Evolutionary conservation across 2,113 vertebrate genomes (phyloP).

Genomic region (Psettodes erumei): DNA sequence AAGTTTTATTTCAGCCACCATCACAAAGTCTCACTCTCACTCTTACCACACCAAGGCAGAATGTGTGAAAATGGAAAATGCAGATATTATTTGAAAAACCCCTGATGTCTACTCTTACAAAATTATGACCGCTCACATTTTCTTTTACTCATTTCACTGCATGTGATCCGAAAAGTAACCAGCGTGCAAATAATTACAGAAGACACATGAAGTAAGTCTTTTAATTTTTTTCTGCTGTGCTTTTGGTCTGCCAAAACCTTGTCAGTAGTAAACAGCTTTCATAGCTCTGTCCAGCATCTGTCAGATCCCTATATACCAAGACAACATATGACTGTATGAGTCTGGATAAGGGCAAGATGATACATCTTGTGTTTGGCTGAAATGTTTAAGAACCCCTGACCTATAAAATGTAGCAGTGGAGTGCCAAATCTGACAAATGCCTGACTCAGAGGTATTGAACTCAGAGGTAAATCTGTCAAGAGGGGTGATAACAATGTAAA

Average conservation of each 20-base stretch:
- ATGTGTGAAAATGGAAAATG: constrained; percentile 1
- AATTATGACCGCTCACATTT: constrained; percentile 4
- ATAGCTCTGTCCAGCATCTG: background rate
- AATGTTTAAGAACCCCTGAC: constrained; percentile 22
- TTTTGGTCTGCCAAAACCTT: background rate
- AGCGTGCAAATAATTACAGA: background rate
- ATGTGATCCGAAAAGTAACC: background rate
- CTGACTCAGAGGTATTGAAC: constrained; percentile 16
- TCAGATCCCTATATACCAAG: background rate
- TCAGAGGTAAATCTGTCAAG: constrained; percentile 25
- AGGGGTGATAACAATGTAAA: constrained; percentile 22
- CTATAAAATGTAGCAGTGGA: constrained; percentile 3
- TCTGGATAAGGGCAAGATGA: constrained; percentile 13
- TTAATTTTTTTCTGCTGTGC: background rate
- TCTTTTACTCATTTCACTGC: background rate
- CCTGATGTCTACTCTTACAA: background rate
- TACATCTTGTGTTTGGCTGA: constrained; percentile 8
- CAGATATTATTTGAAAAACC: background rate
- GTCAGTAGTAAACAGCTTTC: background rate
- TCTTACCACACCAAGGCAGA: background rate
- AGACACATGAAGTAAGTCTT: background rate
- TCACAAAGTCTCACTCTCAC: background rate
- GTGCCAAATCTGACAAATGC: constrained; percentile 8
- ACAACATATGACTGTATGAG: background rate
- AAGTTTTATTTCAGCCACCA: background rate